These are phyloP conservation scores for Scaeva pyrastri DNA, from an alignment of 2,888 invertebrate species.

Conservation along the genomic window DNA sequence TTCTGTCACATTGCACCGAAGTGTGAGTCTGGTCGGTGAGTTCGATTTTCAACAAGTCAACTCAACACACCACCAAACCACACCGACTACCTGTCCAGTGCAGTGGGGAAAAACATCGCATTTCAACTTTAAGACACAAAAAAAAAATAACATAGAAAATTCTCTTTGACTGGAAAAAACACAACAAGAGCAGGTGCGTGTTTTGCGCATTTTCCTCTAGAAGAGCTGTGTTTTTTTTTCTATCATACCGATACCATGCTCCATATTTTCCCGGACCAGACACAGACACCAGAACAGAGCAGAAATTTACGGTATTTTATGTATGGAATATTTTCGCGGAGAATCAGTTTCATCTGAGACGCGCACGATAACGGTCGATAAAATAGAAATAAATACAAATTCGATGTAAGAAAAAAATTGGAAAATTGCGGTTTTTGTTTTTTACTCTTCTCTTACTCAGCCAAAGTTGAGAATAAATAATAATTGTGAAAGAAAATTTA, in stretches of 20 bases:
- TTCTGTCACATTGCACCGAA: slow-evolving; percentile 16
- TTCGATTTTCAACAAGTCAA: slow-evolving; percentile 75
- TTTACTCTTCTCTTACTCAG: background rate
- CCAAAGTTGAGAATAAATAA: background rate
- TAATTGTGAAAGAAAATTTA: slow-evolving; percentile 13
- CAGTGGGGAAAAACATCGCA: slow-evolving; percentile 26
- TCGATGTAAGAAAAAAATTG: background rate
- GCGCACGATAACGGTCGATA: slow-evolving; percentile 82
- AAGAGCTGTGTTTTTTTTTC: slow-evolving; percentile 15
- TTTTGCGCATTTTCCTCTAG: slow-evolving; percentile 35
- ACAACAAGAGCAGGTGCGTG: background rate
- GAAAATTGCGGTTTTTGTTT: slow-evolving; percentile 49
- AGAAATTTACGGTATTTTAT: slow-evolving; percentile 77
- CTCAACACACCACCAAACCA: slow-evolving; percentile 30
- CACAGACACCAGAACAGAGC: too few relatives aligned
- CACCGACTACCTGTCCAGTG: too few relatives aligned
- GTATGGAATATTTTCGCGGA: slow-evolving; percentile 78
- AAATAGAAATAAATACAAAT: slow-evolving; percentile 31
- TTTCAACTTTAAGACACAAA: slow-evolving; percentile 12
- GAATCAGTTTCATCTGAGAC: slow-evolving; percentile 84
- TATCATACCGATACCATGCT: background rate
- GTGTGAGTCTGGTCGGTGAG: slow-evolving; percentile 30
- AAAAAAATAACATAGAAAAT: slow-evolving; percentile 55
- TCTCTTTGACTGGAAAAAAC: slow-evolving; percentile 58
- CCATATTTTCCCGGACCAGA: slow-evolving; percentile 52